These are phyloP conservation scores for Eledone cirrhosa DNA, from an alignment of 2,888 invertebrate species.

Conservation along the genomic window DNA sequence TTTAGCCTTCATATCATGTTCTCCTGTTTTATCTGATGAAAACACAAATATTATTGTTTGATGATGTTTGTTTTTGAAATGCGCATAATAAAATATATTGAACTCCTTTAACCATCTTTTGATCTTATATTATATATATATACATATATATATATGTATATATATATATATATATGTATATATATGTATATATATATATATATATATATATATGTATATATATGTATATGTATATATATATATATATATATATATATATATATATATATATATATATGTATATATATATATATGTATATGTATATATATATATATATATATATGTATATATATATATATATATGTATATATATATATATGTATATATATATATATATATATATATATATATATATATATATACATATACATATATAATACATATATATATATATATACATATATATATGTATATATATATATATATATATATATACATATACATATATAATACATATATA, in stretches of 20 bases:
- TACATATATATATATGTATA: neutral
- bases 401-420: too few species aligned
- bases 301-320: slow-evolving; percentile 4
- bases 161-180: slow-evolving; percentile 20
- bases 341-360: neutral
- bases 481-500: too few species aligned
- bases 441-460: too few species aligned
- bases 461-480: too few species aligned
- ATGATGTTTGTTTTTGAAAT: too few species aligned
- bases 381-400: neutral
- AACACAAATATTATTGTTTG: too few species aligned
- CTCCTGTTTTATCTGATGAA: too few species aligned
- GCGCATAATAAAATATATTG: too few species aligned
- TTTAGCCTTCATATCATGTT: too few species aligned
- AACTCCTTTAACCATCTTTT: too few species aligned
- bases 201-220: neutral
- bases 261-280: neutral
- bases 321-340: neutral
- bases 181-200: neutral
- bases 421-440: too few species aligned
- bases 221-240: neutral
- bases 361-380: neutral
- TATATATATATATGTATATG: neutral
- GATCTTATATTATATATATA: too few species aligned
- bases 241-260: slow-evolving; percentile 18